Base-by-base conservation (phyloP, 92 coral and sea anemone genomes). In the Plumapathes pennacea region DNA sequence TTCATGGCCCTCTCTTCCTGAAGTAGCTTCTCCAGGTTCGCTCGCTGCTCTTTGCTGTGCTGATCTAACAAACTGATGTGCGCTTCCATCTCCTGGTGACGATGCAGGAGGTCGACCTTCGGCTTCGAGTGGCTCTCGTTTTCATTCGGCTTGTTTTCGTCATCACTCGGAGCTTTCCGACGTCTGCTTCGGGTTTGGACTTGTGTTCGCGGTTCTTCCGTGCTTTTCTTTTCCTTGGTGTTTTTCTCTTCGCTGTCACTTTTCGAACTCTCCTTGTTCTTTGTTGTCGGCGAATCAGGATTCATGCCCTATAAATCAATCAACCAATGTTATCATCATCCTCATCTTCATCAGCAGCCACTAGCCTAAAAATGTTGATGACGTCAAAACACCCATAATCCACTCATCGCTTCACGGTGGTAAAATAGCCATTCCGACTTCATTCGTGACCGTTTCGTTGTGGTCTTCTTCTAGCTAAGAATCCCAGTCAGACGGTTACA, bases 1-100 rank as follows among this genome's bases (percentile, higher is more conserved):
- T 44, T 69, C 26, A 54, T 54, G 18, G 34, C 68, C 60, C 95
- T 62, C 33, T 87, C 95, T 29, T 77, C 60, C 32, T 81, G 50
- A 39, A 88, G 70, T 20, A 83, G 55, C 46, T 78, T 88, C 64
- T 87, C 89, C 18, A 88, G 60, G 47, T 77, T 67, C 18, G 82
- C 69, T 15, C 96, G 57, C 42, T 88, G 96, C 42, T 88, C 84
- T 41, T 77, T 86, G 61, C 96, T 88, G 74, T 88, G 96, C 46
- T 83, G 76, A 13, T 85, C 96, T 3, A 88, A 90, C 39, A 83
- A 20, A 3, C 74, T 57, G 48, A 88, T 88, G 44, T 88, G 96
- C 21, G 81, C 69, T 51, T 88, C 90, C 76, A 88, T 88, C 56
- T 78, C 57, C 23, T 74, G 54, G 50, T 88, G 96, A 44, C 67